Percentiles rank a stretch among this genome's conserved stretches.
Evolutionary conservation across 64 coral and sea anemone genomes (phyloP).

Genomic region (Actinia tenebrosa): DNA sequence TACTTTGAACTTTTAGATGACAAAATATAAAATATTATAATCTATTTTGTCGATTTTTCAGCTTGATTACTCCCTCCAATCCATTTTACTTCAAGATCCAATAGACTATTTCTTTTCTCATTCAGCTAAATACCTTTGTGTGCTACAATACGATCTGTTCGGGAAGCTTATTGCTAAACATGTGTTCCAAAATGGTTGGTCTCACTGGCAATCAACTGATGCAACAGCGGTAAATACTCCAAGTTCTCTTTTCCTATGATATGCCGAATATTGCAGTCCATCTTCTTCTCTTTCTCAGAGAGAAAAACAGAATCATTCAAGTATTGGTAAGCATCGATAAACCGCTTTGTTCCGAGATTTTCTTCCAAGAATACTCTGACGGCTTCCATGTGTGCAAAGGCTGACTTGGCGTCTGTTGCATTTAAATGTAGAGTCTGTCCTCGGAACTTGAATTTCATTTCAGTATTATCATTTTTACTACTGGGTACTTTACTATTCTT

Average conservation of each 20-base stretch:
- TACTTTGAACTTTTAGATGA: no score
- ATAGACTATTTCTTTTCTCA: no score
- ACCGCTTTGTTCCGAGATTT: conserved; percentile 41
- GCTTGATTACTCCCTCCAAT: no score
- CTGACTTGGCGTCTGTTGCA: conserved; percentile 29
- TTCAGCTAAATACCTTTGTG: no score
- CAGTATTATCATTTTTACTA: no score
- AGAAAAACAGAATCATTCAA: conserved; percentile 11
- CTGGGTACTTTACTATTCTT: not conserved
- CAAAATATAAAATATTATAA: no score
- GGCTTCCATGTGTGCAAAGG: conserved; percentile 43
- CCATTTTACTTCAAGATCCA: no score
- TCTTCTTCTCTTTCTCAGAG: conserved; percentile 5
- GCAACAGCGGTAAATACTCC: conserved; percentile 35
- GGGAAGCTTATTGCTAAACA: not conserved
- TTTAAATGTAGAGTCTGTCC: conserved; percentile 48
- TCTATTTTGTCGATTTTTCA: no score
- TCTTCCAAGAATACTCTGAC: conserved; percentile 44
- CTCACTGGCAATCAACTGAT: conserved; percentile 47
- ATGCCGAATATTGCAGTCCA: not conserved
- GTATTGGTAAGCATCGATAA: conserved; percentile 51
- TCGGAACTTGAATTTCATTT: conserved; percentile 32
- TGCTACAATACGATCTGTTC: no score
- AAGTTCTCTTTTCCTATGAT: conserved; percentile 45
- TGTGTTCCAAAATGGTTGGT: conserved; percentile 31